These are phyloP conservation scores for Phortica variegata DNA, from an alignment of 1,140 invertebrate genomes.

Conservation along the genomic window DNA sequence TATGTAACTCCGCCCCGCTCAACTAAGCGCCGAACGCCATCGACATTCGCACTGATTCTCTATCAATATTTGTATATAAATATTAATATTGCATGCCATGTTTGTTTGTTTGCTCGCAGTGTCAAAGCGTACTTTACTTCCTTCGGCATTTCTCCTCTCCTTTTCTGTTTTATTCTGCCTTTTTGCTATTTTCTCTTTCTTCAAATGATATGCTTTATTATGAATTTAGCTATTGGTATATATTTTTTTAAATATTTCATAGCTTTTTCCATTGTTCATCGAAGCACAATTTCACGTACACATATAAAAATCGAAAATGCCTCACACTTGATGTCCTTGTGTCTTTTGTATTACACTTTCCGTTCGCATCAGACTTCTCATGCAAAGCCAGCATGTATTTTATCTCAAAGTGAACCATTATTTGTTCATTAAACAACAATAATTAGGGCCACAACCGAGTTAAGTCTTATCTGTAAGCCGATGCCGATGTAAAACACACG, in stretches of 20 bases:
- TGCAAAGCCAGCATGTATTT: too few relatives aligned
- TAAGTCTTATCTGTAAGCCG: too few relatives aligned
- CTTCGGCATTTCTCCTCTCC: background rate
- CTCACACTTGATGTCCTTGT: too few relatives aligned
- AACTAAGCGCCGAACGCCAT: background rate
- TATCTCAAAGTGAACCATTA: too few relatives aligned
- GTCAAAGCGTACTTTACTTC: background rate
- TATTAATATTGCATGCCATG: constrained; percentile 50
- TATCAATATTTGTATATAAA: constrained; percentile 49
- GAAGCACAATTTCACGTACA: too few relatives aligned
- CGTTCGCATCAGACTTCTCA: too few relatives aligned
- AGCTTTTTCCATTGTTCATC: background rate
- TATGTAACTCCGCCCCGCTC: constrained; percentile 17
- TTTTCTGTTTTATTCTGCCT: background rate
- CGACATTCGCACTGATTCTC: constrained; percentile 1
- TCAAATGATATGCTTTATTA: background rate
- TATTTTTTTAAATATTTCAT: background rate
- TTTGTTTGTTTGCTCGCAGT: constrained; percentile 32
- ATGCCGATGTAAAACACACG: too few relatives aligned
- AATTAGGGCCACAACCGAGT: too few relatives aligned
- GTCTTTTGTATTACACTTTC: too few relatives aligned
- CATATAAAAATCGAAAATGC: too few relatives aligned
- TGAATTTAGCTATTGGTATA: background rate
- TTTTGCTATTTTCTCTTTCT: background rate
- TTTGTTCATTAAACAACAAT: too few relatives aligned